Conservation (phyloP, 92 coral and sea anemone genomes). For the Montipora capitata region DNA sequence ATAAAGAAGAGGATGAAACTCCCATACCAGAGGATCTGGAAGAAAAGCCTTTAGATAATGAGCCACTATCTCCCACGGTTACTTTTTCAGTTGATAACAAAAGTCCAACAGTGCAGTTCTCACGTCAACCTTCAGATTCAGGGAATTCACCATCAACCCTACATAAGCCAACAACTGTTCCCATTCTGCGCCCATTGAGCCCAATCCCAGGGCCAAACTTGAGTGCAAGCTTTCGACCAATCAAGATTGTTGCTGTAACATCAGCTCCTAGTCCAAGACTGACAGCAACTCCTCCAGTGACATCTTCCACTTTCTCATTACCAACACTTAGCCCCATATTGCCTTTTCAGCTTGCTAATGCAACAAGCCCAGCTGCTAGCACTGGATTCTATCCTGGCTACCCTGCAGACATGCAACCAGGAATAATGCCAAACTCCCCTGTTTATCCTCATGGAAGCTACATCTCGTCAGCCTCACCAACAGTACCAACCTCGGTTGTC, state of each 20-base stretch:
- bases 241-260: conserved; percentile 27
- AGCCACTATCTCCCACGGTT: conserved; percentile 45
- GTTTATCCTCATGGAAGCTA: conserved; percentile 8
- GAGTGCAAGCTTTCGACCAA: conserved; percentile 45
- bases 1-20: conserved; percentile 52
- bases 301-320: conserved; percentile 14
- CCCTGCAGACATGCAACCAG: conserved; percentile 28
- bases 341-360: conserved; percentile 9
- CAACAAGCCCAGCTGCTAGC: conserved; percentile 36
- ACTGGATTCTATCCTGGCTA: conserved; percentile 14
- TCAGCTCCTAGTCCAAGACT: conserved; percentile 28
- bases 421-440: conserved; percentile 25
- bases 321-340: conserved; percentile 36
- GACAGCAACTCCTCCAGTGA: conserved; percentile 25
- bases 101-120: conserved; percentile 57
- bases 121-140: conserved; percentile 40
- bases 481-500: neutral
- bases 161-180: conserved; percentile 22
- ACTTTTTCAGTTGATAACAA: conserved; percentile 45
- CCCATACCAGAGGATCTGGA: conserved; percentile 24
- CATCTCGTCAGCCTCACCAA: conserved; percentile 10
- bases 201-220: conserved; percentile 66
- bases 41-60: neutral
- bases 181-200: conserved; percentile 59
- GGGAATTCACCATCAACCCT: conserved; percentile 31